A percentile compares a stretch with the other conserved stretches of the same genome.
Conservation (phyloP, 2,888 invertebrate species). For the Drosophila neotestacea region DNA sequence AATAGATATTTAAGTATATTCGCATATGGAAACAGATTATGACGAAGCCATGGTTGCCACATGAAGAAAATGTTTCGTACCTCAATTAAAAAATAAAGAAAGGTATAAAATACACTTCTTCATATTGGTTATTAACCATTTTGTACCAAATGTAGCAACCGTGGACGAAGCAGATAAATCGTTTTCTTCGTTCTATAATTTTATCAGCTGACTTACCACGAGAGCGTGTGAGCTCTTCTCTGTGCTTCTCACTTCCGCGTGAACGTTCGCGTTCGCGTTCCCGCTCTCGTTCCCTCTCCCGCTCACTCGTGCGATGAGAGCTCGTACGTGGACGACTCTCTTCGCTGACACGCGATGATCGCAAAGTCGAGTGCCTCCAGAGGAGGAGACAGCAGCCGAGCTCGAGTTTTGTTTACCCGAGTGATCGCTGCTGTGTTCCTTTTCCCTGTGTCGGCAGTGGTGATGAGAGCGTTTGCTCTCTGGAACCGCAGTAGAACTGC, state of each 20-base stretch:
- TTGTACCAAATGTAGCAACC: not conserved
- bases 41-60: conserved; percentile 1
- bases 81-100: too few relatives aligned
- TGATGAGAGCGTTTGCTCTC: conserved; percentile 68
- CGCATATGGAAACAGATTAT: conserved; percentile 32
- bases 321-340: conserved; percentile 63
- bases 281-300: conserved; percentile 47
- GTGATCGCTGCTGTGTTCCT: conserved; percentile 47
- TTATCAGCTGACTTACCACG: conserved; percentile 64
- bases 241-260: conserved; percentile 47
- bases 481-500: conserved; percentile 33
- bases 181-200: not conserved
- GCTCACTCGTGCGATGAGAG: conserved; percentile 45
- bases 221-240: conserved; percentile 71
- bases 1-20: conserved; percentile 45
- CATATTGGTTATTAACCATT: not conserved
- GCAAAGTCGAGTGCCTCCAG: conserved; percentile 57
- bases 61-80: too few relatives aligned
- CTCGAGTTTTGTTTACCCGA: conserved; percentile 46
- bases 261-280: conserved; percentile 59
- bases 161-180: not conserved
- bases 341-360: conserved; percentile 65
- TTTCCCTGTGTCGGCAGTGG: conserved; percentile 72
- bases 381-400: conserved; percentile 15
- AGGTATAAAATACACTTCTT: too few relatives aligned